These are phyloP conservation scores for Catostomus latipinnis DNA, from an alignment of 2,797 vertebrate genomes.

Conservation along the genomic window DNA sequence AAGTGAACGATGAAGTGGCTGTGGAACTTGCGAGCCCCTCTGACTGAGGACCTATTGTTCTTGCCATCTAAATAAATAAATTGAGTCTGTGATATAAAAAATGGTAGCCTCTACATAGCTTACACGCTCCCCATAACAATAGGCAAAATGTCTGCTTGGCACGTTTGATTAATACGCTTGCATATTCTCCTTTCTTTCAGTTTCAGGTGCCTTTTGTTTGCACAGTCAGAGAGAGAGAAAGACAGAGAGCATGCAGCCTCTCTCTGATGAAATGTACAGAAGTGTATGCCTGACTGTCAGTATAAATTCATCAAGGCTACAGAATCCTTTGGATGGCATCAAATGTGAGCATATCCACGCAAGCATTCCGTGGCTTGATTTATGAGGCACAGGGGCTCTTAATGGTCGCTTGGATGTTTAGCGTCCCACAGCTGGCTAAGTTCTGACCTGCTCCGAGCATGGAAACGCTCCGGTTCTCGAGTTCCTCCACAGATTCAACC, in stretches of 20 bases:
- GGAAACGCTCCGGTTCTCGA: conserved; percentile 26
- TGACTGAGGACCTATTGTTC: conserved; percentile 51
- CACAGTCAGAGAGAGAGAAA: conserved; percentile 20
- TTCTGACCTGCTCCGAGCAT: conserved; percentile 47
- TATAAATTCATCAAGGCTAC: conserved; percentile 36
- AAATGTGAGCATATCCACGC: conserved; percentile 39
- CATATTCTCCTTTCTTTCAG: conserved; percentile 55
- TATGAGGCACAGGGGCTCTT: conserved; percentile 45
- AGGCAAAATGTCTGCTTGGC: conserved; percentile 60
- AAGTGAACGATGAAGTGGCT: conserved; percentile 50
- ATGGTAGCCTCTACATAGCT: conserved; percentile 46
- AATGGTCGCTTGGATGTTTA: conserved; percentile 48
- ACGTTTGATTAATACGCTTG: conserved; percentile 63
- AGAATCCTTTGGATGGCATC: not conserved
- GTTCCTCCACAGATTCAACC: conserved; percentile 1
- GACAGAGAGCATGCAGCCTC: conserved; percentile 13
- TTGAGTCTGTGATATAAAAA: conserved; percentile 43
- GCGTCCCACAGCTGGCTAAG: conserved; percentile 56
- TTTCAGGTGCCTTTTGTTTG: conserved; percentile 61
- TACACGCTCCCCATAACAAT: conserved; percentile 56
- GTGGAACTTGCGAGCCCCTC: conserved; percentile 42
- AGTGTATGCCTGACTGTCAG: conserved; percentile 37
- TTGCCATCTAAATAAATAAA: conserved; percentile 58
- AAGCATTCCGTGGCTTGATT: conserved; percentile 50
- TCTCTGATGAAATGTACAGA: conserved; percentile 50